Conservation (phyloP, 2,888 invertebrate species). For the Himalopsyche anomala region DNA sequence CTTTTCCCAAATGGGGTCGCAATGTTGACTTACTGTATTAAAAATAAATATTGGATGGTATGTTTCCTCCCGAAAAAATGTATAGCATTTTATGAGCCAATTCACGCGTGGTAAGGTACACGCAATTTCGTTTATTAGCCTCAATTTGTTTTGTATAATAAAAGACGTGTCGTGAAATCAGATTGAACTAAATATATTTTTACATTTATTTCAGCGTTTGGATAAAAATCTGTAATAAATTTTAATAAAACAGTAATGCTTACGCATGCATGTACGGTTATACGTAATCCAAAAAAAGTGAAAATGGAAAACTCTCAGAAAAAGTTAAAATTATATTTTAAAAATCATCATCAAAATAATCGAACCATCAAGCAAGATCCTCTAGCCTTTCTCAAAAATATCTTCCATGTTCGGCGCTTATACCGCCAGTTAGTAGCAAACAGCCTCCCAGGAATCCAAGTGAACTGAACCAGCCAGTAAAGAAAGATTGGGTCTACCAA, state of each 20-base stretch:
- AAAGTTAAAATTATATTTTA: no score
- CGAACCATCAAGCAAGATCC: no score
- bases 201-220: slow-evolving; percentile 10
- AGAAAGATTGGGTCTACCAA: no score
- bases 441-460: no score
- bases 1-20: slow-evolving; percentile 59
- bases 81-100: slow-evolving; percentile 22
- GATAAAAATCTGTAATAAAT: slow-evolving; percentile 17
- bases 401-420: no score
- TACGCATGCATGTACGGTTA: no score
- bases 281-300: no score
- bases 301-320: no score
- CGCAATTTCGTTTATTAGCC: slow-evolving; percentile 31
- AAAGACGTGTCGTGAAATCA: slow-evolving; percentile 27
- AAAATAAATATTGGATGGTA: slow-evolving; percentile 65
- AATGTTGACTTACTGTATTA: slow-evolving; percentile 65
- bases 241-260: slow-evolving; percentile 5
- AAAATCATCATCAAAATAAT: no score
- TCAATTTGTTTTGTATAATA: slow-evolving; percentile 30
- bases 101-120: slow-evolving; percentile 26
- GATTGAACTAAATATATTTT: slow-evolving; percentile 29
- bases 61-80: slow-evolving; percentile 45
- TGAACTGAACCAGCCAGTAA: no score
- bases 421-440: no score
- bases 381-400: no score